Conservation (phyloP, 1,140 invertebrate genomes). For the Bombus superbus region DNA sequence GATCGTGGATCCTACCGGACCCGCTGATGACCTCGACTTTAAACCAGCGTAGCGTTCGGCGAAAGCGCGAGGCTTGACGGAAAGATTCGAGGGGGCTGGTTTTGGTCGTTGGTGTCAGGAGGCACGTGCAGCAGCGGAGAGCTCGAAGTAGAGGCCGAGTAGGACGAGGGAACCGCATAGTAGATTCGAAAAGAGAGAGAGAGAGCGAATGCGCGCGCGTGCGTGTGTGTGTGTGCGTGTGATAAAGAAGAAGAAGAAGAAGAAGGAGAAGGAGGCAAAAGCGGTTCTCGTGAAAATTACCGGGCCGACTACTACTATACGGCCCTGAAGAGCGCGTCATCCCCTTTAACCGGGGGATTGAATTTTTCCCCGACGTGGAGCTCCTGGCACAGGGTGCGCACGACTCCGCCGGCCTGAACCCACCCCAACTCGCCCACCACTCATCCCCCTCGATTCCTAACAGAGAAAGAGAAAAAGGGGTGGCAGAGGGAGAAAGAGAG, state of each 20-base stretch:
- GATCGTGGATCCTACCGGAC: not conserved
- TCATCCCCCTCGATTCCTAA: conserved; percentile 47
- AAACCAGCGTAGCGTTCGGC: not conserved
- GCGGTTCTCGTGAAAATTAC: conserved; percentile 61
- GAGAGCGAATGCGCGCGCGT: not conserved
- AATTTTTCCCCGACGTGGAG: conserved; percentile 80
- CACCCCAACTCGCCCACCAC: conserved; percentile 44
- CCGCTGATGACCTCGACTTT: not conserved
- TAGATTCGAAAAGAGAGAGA: not conserved
- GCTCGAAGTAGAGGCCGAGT: not conserved
- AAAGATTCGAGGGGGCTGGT: conserved; percentile 8
- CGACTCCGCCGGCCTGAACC: conserved; percentile 63
- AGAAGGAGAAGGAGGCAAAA: conserved; percentile 26
- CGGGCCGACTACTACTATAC: conserved; percentile 56
- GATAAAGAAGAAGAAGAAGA: not conserved
- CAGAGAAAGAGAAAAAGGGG: conserved; percentile 49
- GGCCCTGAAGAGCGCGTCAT: conserved; percentile 73
- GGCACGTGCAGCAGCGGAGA: conserved; percentile 24
- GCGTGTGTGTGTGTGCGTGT: not conserved
- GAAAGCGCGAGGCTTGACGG: not conserved
- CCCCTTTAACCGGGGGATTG: conserved; percentile 81
- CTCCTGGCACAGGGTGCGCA: conserved; percentile 75
- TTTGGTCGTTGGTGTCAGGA: not conserved
- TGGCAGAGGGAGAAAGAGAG: conserved; percentile 6
- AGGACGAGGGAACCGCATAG: not conserved